Percentiles rank a stretch among this genome's conserved stretches.
Evolutionary conservation across 2,113 vertebrate genomes (phyloP).

Genomic region (Ondatra zibethicus): DNA sequence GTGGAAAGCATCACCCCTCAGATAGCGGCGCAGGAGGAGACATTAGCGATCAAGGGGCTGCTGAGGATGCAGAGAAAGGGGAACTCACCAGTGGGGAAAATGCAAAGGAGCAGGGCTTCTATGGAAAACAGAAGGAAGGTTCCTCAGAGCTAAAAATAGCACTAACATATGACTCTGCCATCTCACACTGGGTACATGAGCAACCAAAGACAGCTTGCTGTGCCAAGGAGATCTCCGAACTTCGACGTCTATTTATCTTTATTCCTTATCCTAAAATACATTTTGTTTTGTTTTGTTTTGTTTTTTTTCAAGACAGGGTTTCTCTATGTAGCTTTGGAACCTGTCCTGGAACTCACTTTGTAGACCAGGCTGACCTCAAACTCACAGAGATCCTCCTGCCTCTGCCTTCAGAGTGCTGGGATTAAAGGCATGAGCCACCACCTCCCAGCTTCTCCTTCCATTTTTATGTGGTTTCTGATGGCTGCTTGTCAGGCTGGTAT

Average conservation of each 20-base stretch:
- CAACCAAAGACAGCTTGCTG: neutral
- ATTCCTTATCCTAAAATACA: neutral
- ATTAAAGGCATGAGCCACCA: too few species aligned
- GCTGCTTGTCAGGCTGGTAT: neutral
- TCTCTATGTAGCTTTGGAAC: too few species aligned
- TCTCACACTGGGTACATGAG: neutral
- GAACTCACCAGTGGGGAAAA: neutral
- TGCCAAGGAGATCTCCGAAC: neutral
- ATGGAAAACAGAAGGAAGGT: conserved; percentile 38
- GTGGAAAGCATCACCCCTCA: neutral
- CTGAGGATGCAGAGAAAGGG: neutral
- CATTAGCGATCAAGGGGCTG: neutral
- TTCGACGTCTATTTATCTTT: neutral
- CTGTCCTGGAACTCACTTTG: too few species aligned
- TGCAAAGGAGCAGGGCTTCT: neutral
- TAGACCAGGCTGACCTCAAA: too few species aligned
- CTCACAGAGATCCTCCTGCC: too few species aligned
- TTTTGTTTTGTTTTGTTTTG: neutral
- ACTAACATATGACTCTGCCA: neutral
- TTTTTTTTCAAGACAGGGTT: too few species aligned
- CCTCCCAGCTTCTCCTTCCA: neutral
- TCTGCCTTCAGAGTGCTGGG: too few species aligned
- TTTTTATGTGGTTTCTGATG: neutral
- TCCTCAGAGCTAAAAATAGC: conserved; percentile 58
- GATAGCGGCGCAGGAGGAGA: neutral